Evolutionary conservation across 2,888 invertebrate species (phyloP).

Genomic region (Morpho helenor): DNA sequence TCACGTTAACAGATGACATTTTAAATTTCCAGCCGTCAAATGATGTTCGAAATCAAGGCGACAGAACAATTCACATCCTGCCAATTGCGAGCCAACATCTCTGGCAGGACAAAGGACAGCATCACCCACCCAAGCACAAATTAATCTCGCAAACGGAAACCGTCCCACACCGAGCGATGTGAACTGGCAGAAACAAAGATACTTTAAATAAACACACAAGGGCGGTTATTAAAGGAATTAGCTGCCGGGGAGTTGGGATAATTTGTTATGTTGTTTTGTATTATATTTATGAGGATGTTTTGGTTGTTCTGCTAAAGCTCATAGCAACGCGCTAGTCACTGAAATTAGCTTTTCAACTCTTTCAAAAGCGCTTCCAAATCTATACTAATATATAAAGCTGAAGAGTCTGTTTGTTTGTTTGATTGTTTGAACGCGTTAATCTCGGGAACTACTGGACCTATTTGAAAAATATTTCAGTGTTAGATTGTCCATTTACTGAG

Average conservation of each 20-base stretch:
- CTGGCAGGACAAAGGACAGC: background rate
- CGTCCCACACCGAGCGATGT: background rate
- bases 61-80: too few relatives aligned
- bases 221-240: slow-evolving; percentile 2
- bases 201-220: slow-evolving; percentile 7
- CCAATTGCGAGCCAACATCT: background rate
- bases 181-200: slow-evolving; percentile 3
- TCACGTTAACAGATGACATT: too few relatives aligned
- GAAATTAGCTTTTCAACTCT: background rate
- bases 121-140: background rate
- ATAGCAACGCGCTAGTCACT: background rate
- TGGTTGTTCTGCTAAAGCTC: background rate
- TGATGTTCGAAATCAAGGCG: too few relatives aligned
- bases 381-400: too few relatives aligned
- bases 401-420: too few relatives aligned
- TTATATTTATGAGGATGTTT: slow-evolving; percentile 1
- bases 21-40: too few relatives aligned
- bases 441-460: too few relatives aligned
- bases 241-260: background rate
- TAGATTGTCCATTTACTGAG: too few relatives aligned
- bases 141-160: background rate
- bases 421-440: too few relatives aligned
- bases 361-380: background rate
- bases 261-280: background rate
- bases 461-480: too few relatives aligned